Conservation (phyloP, 92 coral and sea anemone genomes). For the Plumapathes pennacea region DNA sequence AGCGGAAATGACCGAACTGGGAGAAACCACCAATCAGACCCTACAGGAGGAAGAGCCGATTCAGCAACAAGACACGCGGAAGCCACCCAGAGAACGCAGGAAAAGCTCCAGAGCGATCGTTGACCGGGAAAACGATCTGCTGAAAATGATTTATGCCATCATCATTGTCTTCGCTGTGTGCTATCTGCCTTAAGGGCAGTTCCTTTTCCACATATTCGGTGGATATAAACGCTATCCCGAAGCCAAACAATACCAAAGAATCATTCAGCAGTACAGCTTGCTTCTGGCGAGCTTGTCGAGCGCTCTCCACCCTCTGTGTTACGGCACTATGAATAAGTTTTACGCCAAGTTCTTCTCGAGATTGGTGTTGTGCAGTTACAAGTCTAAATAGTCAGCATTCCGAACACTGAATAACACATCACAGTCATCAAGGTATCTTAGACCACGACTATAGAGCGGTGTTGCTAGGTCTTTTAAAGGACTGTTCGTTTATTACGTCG, state of each 20-base stretch:
- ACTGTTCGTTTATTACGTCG: too few species aligned
- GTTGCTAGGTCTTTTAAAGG: too few species aligned
- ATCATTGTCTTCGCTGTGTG: constrained; percentile 38
- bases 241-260: too few species aligned
- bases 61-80: background rate
- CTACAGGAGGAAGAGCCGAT: constrained; percentile 3
- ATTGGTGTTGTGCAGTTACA: constrained; percentile 23
- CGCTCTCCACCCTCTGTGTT: constrained; percentile 50
- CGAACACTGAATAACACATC: too few species aligned
- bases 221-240: constrained; percentile 1
- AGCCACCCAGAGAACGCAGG: constrained; percentile 7
- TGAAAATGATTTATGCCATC: constrained; percentile 48
- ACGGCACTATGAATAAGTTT: constrained; percentile 49
- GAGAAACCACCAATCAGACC: background rate
- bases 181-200: constrained; percentile 44
- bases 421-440: too few species aligned
- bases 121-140: constrained; percentile 41
- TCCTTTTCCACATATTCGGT: constrained; percentile 24
- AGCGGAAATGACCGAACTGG: constrained; percentile 1
- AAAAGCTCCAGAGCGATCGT: background rate
- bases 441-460: too few species aligned
- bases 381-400: too few species aligned
- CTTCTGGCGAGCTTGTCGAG: constrained; percentile 25
- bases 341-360: constrained; percentile 41
- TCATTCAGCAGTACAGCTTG: constrained; percentile 14